phyloP scores from a whole-genome alignment of 1,140 invertebrate species.

The Aphaenogaster floridana region DNA sequence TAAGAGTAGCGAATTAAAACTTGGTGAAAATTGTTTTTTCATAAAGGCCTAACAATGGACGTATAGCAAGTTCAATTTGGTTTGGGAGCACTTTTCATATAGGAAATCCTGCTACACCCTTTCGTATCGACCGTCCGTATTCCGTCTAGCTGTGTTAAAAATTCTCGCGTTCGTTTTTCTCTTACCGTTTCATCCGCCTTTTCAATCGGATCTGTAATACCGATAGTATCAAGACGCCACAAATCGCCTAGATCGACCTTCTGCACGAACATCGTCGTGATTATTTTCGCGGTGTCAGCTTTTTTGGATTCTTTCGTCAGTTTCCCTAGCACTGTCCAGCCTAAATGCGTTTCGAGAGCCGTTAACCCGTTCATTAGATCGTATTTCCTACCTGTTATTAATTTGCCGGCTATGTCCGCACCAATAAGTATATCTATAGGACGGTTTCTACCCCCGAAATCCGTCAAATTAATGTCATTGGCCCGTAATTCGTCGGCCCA shows the following conservation, averaged over 20 bases:
- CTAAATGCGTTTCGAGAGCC: background rate
- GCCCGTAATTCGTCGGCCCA: background rate
- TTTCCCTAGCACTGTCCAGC: constrained; percentile 23
- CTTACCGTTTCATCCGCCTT: constrained; percentile 51
- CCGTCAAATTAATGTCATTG: constrained; percentile 12
- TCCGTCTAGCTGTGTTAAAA: constrained; percentile 54
- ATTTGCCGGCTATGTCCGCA: constrained; percentile 15
- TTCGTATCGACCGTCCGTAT: too few relatives aligned
- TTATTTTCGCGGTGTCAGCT: background rate
- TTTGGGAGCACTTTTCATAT: too few relatives aligned
- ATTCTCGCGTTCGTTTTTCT: constrained; percentile 54
- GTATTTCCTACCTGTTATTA: background rate
- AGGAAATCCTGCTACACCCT: too few relatives aligned
- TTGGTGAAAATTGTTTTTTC: too few relatives aligned
- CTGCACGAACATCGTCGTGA: constrained; percentile 40
- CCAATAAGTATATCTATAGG: constrained; percentile 8
- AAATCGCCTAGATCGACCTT: constrained; percentile 73
- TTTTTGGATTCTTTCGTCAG: background rate
- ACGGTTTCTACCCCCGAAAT: background rate
- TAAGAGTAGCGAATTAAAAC: too few relatives aligned
- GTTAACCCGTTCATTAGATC: background rate
- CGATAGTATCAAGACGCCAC: constrained; percentile 80
- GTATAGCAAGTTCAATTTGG: too few relatives aligned
- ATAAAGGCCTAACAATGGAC: too few relatives aligned
- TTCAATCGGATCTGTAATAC: constrained; percentile 79